Conservation (phyloP, 2,113 vertebrate genomes). For the Balaeniceps rex region DNA sequence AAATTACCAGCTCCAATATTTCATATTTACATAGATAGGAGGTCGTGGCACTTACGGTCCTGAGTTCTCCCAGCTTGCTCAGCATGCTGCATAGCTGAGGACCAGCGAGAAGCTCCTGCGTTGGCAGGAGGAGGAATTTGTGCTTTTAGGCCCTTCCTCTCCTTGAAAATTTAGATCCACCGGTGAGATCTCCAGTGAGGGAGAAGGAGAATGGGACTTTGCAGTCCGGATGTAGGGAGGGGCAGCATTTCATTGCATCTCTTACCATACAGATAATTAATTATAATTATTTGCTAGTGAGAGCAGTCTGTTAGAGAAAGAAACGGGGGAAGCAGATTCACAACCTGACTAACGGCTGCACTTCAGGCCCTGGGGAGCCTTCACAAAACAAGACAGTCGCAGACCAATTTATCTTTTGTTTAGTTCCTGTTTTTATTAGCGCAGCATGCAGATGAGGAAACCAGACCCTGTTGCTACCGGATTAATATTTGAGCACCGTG, state of each 20-base stretch:
- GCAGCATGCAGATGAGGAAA: not conserved
- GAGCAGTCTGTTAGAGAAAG: not conserved
- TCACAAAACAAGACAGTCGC: not conserved
- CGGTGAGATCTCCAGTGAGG: rapidly evolving
- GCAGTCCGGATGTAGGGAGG: not conserved
- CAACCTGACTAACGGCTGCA: rapidly evolving
- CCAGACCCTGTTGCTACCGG: not conserved
- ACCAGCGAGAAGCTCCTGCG: rapidly evolving
- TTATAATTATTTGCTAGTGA: not conserved
- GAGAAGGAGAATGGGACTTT: not conserved
- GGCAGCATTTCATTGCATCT: not conserved
- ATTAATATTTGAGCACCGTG: not conserved
- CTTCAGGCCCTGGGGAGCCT: not conserved
- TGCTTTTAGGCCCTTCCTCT: not conserved
- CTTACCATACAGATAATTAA: not conserved
- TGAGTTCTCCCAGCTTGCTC: not conserved
- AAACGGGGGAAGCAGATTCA: not conserved
- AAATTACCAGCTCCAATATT: not conserved
- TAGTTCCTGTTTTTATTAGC: not conserved
- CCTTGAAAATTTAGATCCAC: not conserved
- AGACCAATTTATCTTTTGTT: not conserved
- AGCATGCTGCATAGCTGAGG: not conserved
- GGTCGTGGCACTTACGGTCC: rapidly evolving
- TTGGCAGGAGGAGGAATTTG: not conserved
- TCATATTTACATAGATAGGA: not conserved